A percentile compares a stretch with the other conserved stretches of the same genome.
These are phyloP conservation scores for Sinocyclocheilus grahami DNA, from an alignment of 2,113 vertebrate species.

Conservation along the genomic window DNA sequence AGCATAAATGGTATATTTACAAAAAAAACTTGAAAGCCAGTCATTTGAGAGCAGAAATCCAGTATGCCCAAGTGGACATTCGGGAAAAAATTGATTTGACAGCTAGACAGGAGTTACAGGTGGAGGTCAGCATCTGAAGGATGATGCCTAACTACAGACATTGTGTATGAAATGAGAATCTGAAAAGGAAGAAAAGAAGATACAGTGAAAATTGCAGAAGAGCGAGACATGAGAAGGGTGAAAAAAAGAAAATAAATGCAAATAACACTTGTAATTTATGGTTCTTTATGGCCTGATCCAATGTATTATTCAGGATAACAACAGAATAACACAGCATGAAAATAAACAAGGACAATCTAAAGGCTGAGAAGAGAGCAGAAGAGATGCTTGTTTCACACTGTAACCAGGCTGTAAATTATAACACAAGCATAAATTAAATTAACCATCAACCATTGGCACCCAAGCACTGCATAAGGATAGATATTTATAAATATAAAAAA, in stretches of 20 bases:
- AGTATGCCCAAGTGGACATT: background rate
- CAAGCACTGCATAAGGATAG: background rate
- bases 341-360: slow-evolving; percentile 12
- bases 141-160: background rate
- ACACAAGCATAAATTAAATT: slow-evolving; percentile 30
- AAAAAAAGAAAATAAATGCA: background rate
- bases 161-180: background rate
- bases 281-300: background rate
- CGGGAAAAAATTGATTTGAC: background rate
- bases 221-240: background rate
- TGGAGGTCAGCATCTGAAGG: slow-evolving; percentile 2
- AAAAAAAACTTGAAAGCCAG: background rate
- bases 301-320: slow-evolving; percentile 20
- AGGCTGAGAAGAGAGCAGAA: background rate
- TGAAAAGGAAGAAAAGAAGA: background rate
- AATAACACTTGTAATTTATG: background rate
- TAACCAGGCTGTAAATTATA: slow-evolving; percentile 15
- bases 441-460: background rate
- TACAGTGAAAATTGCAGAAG: background rate
- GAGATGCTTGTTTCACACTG: slow-evolving; percentile 19
- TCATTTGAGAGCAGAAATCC: background rate
- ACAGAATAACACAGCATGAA: slow-evolving; percentile 6
- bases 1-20: background rate
- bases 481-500: background rate
- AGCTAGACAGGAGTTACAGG: slow-evolving; percentile 4